Conservation (phyloP, 2,797 vertebrate genomes). For the Thalassophryne amazonica region DNA sequence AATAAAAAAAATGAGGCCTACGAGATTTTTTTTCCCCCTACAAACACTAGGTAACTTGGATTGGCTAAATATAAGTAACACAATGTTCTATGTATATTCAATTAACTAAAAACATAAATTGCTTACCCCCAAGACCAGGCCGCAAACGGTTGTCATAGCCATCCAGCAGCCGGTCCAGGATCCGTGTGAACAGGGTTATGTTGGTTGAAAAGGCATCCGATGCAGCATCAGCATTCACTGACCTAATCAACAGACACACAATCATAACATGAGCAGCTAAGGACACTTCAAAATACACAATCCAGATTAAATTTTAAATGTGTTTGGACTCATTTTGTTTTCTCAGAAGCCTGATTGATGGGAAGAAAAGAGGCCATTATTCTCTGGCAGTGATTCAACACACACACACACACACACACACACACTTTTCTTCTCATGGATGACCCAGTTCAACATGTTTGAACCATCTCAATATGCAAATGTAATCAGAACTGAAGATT, state of each 20-base stretch:
- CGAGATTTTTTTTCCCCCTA: no score
- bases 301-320: conserved; percentile 9
- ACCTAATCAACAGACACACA: conserved; percentile 73
- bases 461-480: conserved; percentile 63
- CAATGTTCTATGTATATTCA: no score
- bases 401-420: conserved; percentile 29
- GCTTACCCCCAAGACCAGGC: conserved; percentile 95
- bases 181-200: conserved; percentile 96
- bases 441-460: conserved; percentile 62
- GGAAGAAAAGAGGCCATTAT: conserved; percentile 14
- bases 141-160: conserved; percentile 98
- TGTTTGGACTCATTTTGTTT: conserved; percentile 7
- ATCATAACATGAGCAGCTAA: conserved; percentile 3
- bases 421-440: conserved; percentile 34
- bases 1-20: no score
- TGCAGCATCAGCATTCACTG: conserved; percentile 81
- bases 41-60: no score
- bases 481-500: conserved; percentile 52
- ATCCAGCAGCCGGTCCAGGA: conserved; percentile 96
- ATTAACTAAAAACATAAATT: neutral
- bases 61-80: no score
- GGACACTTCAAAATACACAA: neutral
- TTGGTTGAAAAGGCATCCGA: conserved; percentile 96
- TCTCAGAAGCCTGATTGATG: conserved; percentile 18
- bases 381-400: conserved; percentile 24